Evolutionary conservation across 2,888 invertebrate species (phyloP), one percentile per base, ranked within the genome.

Genomic region (Conistra vaccinii): DNA sequence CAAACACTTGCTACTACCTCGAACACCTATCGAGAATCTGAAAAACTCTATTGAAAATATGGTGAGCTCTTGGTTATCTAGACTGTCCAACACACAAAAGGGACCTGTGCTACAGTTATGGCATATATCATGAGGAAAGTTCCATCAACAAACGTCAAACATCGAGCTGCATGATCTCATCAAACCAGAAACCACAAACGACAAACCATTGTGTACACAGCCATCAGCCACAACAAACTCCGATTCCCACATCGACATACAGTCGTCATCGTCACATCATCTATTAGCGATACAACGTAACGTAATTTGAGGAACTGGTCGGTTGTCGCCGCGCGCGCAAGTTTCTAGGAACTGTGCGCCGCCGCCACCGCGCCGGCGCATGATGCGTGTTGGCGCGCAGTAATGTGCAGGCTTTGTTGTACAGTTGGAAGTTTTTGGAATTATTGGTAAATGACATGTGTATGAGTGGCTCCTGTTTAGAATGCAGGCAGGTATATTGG

Each of bases 301-400:
- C 85, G 73, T 74, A 83, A 85, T 86, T 81, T 86, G 71, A 85
- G 72, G 76, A 85, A 73, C 73, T 77, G 55, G 65, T 78, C 65
- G 75, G 35, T 72, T 73, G 83, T 69, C 71, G 62, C 45, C 73
- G 76, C 68, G 69, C 83, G 78, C 62, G 75, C 75, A 68, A 23
- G 78, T 75, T 89, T 90, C 88, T 86, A 83, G 69, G 87, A 89
- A 89, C 48, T 68, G 67, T 74, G 76, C 77, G 86, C 76, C 32
- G 65, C 73, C n/a, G n/a, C n/a, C n/a, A n/a, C n/a, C n/a, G 76
- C 76, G 86, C 76, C 32, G 60, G 71, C 73, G 57, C 63, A 32
- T 32, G 72, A 72, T 72, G 74, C 88, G 84, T 89, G 88, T 87
- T 77, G 80, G 78, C 86, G 72, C 76, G 87, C 85, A 66, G 79